Evolutionary conservation across 2,888 invertebrate species (phyloP), one percentile per base, ranked within the genome.

Genomic region (Morpho achilles): DNA sequence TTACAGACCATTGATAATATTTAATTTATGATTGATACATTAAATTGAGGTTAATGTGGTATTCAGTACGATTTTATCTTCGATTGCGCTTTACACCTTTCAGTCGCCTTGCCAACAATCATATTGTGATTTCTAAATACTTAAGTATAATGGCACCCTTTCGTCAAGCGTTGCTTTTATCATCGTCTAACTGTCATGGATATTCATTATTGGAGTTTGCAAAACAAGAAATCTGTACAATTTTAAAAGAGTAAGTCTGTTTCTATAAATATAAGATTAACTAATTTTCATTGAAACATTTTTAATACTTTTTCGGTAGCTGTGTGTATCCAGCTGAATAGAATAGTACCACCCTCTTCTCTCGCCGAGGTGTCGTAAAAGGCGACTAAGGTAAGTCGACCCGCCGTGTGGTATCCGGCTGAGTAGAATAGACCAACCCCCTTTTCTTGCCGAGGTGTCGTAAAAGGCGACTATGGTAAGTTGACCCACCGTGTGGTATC

Each of bases 121-220:
- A 62, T 50, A 59, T 63, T 59, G 60, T 56, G 47, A 55, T 59
- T 58, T 55, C 52, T 22, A 58, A 8, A 16, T 44, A 51, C 22
- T 52, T 22, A 50, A 61, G 57, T 57, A 71, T 61, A 54, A 72
- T 71, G 70, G 60, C 69, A 65, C 66, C 75, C n/a, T 61, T 61
- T 64, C 80, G 92, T 63, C 92, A 93, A 76, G 80, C 94, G 43
- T 77, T 95, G 52, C 78, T 95, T 58, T 79, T 95, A 16, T 95
- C 95, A 4, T 94, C 94, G 9, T 95, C 95, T 0, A 92, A 92
- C 68, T 91, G 95, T 48, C 91, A 94, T 79, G 95, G 95, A 22
- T 92, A 90, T 76, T 91, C 91, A 16, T 91, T 92, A 76, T 79
- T 95, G 67, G 93, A 94, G 77, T 95, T 94, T 77, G 94, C 94